Base-by-base conservation (phyloP, 2,888 invertebrate genomes). In the Microdon myrmicae region DNA sequence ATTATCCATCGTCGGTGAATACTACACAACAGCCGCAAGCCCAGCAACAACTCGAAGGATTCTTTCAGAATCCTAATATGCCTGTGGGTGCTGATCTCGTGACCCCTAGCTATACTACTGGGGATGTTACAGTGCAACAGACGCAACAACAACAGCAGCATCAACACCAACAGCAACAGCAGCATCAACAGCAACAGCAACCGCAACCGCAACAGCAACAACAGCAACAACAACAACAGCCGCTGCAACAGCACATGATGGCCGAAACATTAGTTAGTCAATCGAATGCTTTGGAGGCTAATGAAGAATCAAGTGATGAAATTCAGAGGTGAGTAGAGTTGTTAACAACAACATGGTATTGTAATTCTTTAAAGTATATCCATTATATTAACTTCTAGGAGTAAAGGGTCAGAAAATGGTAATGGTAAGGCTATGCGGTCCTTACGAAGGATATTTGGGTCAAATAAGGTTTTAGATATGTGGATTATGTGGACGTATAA, bases 1-100 rank as follows among this genome's bases (percentile, higher is more conserved):
- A 83, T 72, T 87, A 85, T 74, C 86, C 73, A 73, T 81, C 72
- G 73, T 81, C 71, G 71, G 81, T 67, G 73, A 83, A 73, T 72
- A 79, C 66, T 51, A 69, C 71, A 5, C 75, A 83, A 75, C 71
- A 82, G 72, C 68, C 69, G 2, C 71, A 68, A 35, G 47, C 67
- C 5, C 67, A 68, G n/a, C 59, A 56, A 28, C 70, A 68, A 32
- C 69, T 82, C 68, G 74, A 69, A 19, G 68, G 61, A 14, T 61
- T 26, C 35, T 74, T 72, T 47, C 66, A 75, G 29, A 70, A 71
- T 13, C 54, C 70, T 10, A 70, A 67, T 38, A 55, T 68, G 8
- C 69, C 53, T n/a, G 58, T 61, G 1, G 60, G 67, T 1, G 28
- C 69, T 2, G 74, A 74, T 3, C 41, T 71, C 4, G 67, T 43